Evolutionary conservation across 2,113 vertebrate genomes (phyloP).

Genomic region (Vulpes ferrilata): DNA sequence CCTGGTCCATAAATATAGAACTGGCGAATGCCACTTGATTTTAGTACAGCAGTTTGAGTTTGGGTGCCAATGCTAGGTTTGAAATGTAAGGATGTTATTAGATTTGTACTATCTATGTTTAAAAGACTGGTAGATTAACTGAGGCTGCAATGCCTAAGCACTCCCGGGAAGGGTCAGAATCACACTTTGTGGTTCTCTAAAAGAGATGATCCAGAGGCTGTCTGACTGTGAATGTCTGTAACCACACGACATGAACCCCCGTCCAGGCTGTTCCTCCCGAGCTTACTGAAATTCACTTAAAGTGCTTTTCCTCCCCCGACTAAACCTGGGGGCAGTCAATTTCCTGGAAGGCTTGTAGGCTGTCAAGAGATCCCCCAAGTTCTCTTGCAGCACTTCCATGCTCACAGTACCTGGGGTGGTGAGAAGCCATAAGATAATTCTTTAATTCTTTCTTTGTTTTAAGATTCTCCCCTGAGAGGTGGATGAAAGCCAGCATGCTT

Average conservation of each 20-base stretch:
- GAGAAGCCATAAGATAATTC: background rate
- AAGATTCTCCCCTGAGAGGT: background rate
- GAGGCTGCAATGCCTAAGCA: background rate
- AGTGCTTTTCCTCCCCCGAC: background rate
- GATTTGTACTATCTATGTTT: slow-evolving; percentile 64
- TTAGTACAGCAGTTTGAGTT: slow-evolving; percentile 55
- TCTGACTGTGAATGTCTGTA: background rate
- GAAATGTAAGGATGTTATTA: slow-evolving; percentile 42
- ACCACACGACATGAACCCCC: no score
- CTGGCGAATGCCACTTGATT: slow-evolving; percentile 60
- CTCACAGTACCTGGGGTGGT: no score
- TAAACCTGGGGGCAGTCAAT: background rate
- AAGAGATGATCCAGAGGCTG: background rate
- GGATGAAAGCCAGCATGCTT: background rate
- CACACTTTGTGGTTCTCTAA: background rate
- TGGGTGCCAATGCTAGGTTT: slow-evolving; percentile 66
- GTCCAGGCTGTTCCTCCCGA: background rate
- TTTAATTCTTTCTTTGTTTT: background rate
- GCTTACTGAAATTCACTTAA: background rate
- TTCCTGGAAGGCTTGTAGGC: background rate
- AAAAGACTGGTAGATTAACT: slow-evolving; percentile 26
- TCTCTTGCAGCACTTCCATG: background rate
- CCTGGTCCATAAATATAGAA: slow-evolving; percentile 75
- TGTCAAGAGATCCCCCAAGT: background rate
- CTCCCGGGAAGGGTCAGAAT: background rate